Percentiles rank a stretch among this genome's conserved stretches.
Conservation (phyloP, 2,113 vertebrate species). For the Calyptomena viridis region DNA sequence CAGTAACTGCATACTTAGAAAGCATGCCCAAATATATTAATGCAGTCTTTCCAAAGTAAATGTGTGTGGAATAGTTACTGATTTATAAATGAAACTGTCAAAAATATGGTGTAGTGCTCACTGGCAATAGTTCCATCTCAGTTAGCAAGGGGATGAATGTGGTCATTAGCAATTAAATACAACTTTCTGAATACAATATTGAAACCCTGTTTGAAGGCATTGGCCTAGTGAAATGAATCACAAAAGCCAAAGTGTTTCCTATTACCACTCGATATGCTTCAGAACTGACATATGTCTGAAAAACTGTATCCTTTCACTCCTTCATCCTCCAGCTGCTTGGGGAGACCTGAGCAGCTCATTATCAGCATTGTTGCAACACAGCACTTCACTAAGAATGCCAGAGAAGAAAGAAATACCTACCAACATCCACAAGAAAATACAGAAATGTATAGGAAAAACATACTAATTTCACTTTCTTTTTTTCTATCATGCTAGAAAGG, state of each 20-base stretch:
- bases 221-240: background rate
- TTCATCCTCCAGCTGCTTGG: background rate
- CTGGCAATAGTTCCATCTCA: background rate
- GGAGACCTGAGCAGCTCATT: background rate
- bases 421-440: background rate
- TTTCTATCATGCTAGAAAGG: background rate
- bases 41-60: background rate
- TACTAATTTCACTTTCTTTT: background rate
- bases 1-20: background rate
- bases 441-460: background rate
- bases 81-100: background rate
- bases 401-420: background rate
- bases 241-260: background rate
- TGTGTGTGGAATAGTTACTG: background rate
- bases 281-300: background rate
- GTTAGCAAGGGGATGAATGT: background rate
- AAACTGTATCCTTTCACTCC: background rate
- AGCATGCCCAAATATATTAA: background rate
- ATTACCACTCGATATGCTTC: background rate
- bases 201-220: background rate
- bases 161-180: background rate
- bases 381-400: background rate
- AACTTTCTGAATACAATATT: background rate
- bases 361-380: background rate
- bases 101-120: background rate